These are phyloP conservation scores for Diaphora mendica DNA, from an alignment of 2,888 invertebrate species.

Conservation along the genomic window DNA sequence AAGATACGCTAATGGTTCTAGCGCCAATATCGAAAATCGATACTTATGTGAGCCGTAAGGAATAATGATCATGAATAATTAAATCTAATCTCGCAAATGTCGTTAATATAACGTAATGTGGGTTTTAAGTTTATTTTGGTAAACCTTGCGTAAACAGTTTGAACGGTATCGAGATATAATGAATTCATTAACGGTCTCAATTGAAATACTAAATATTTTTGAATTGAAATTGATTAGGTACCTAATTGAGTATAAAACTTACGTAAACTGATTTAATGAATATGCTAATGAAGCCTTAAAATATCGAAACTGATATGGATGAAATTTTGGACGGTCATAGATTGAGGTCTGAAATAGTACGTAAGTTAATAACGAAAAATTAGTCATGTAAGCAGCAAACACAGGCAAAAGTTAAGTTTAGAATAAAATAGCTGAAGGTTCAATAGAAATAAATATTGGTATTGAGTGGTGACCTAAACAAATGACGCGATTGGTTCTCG, in stretches of 20 bases:
- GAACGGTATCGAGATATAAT: background rate
- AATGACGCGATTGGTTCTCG: conserved; percentile 48
- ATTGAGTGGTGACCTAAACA: conserved; percentile 47
- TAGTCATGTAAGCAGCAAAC: background rate
- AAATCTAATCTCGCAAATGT: conserved; percentile 27
- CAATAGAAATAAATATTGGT: conserved; percentile 33
- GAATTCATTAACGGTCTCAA: conserved; percentile 5
- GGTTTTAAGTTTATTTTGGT: background rate
- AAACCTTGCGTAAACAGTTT: background rate
- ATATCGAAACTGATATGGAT: background rate
- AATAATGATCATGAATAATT: conserved; percentile 35
- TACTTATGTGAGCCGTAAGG: conserved; percentile 25
- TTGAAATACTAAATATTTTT: conserved; percentile 23
- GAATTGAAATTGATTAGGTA: conserved; percentile 31
- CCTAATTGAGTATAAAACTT: conserved; percentile 21
- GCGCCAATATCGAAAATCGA: conserved; percentile 32
- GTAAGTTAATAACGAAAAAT: background rate
- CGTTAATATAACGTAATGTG: conserved; percentile 4
- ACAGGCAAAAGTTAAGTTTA: background rate
- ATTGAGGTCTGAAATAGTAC: background rate
- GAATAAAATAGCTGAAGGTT: background rate
- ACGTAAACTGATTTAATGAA: conserved; percentile 22
- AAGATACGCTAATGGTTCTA: conserved; percentile 43
- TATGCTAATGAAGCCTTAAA: conserved; percentile 23
- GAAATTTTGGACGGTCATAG: background rate